Conservation (phyloP, 2,113 vertebrate species). For the Cynopterus brachyotis region DNA sequence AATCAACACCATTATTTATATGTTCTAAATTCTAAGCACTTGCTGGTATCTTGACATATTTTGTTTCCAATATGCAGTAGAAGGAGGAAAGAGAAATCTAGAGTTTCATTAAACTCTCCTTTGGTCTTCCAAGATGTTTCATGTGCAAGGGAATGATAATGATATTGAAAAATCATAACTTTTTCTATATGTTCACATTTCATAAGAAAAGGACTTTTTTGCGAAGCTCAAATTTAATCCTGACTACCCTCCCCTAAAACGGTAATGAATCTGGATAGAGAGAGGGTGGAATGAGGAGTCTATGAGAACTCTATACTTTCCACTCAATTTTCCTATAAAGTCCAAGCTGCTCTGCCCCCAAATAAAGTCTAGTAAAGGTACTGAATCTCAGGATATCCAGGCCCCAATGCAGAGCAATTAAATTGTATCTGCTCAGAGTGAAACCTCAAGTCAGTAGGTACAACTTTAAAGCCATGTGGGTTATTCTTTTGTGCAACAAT, state of each 20-base stretch:
- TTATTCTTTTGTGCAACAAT: background rate
- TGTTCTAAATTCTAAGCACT: constrained; percentile 35
- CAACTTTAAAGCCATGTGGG: background rate
- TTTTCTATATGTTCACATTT: background rate
- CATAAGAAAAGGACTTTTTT: background rate
- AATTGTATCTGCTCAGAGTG: background rate
- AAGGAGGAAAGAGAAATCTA: background rate
- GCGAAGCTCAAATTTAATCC: background rate
- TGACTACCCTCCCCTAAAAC: background rate
- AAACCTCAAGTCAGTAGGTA: background rate
- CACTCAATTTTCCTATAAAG: background rate
- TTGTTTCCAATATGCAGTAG: background rate
- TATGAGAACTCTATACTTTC: background rate
- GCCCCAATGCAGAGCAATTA: background rate
- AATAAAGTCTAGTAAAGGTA: background rate
- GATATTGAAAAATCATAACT: background rate
- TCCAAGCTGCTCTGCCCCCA: background rate
- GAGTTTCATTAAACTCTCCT: background rate
- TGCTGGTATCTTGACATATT: constrained; percentile 2
- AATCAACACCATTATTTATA: constrained; percentile 11
- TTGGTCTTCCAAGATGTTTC: background rate
- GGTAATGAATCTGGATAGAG: background rate
- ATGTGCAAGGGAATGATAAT: background rate
- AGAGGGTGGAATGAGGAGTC: background rate
- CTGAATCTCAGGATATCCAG: background rate